Conservation (phyloP, 2,113 vertebrate species). For the Terrapene triunguis region DNA sequence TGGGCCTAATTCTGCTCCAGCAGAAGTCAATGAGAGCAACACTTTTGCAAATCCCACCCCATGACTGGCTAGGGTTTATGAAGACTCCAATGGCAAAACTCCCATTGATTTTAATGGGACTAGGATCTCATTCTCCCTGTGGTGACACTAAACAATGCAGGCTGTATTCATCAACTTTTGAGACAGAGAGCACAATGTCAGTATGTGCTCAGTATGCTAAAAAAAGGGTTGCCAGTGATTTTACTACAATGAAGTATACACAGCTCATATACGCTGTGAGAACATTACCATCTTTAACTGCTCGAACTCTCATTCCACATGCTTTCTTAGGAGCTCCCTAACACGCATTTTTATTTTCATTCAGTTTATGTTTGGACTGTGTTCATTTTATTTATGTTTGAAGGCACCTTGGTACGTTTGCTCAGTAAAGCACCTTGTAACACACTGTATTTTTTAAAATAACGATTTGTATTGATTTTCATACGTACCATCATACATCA, state of each 20-base stretch:
- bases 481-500: not conserved
- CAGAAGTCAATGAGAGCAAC: not conserved
- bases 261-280: not conserved
- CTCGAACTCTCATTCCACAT: not conserved
- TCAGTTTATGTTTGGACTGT: not conserved
- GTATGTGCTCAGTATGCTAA: not conserved
- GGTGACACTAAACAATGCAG: not conserved
- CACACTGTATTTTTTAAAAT: not conserved
- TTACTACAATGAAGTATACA: not conserved
- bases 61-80: not conserved
- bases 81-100: not conserved
- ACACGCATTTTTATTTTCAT: not conserved
- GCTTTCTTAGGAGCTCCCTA: not conserved
- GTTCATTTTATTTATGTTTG: slow-evolving; percentile 26
- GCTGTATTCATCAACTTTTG: not conserved
- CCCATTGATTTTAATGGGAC: not conserved
- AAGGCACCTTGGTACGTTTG: not conserved
- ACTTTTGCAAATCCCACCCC: not conserved
- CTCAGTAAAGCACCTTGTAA: not conserved
- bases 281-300: not conserved
- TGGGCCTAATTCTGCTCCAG: not conserved
- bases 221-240: not conserved
- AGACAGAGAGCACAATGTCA: not conserved
- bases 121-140: not conserved
- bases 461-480: slow-evolving; percentile 5